Percentiles rank a stretch among this genome's conserved stretches.
Conservation (phyloP, 2,797 vertebrate species). For the Eremophila alpestris region DNA sequence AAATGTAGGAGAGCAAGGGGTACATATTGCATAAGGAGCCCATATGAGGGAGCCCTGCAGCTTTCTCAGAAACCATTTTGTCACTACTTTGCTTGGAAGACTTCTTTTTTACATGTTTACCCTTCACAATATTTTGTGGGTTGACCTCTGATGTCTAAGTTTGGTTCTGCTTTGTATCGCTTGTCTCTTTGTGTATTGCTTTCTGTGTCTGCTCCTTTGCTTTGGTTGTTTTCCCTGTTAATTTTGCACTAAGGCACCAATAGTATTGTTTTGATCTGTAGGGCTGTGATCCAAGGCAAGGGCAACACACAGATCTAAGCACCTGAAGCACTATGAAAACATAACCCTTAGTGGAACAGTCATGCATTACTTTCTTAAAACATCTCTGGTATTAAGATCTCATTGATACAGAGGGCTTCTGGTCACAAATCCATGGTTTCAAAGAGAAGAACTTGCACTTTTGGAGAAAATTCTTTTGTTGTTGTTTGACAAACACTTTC, state of each 20-base stretch:
- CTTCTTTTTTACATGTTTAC: neutral
- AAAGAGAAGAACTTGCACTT: neutral
- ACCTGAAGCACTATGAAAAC: neutral
- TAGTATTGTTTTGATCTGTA: neutral
- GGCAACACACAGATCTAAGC: neutral
- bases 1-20: neutral
- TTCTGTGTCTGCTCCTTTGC: slow-evolving; percentile 23
- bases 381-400: neutral
- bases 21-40: slow-evolving; percentile 50
- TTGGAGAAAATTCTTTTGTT: accelerated
- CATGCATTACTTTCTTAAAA: neutral
- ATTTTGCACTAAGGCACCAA: neutral
- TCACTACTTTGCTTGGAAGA: neutral
- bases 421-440: neutral
- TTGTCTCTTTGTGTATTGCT: slow-evolving; percentile 54
- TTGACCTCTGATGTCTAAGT: slow-evolving; percentile 47
- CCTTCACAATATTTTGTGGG: slow-evolving; percentile 21
- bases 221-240: slow-evolving; percentile 1
- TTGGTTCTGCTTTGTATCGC: slow-evolving; percentile 57
- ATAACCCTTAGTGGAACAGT: neutral
- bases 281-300: neutral
- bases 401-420: neutral
- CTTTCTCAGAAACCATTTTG: slow-evolving; percentile 57
- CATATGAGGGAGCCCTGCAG: slow-evolving; percentile 64
- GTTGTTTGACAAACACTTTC: neutral